Conservation (phyloP, 2,797 vertebrate genomes). For the Lateolabrax maculatus region DNA sequence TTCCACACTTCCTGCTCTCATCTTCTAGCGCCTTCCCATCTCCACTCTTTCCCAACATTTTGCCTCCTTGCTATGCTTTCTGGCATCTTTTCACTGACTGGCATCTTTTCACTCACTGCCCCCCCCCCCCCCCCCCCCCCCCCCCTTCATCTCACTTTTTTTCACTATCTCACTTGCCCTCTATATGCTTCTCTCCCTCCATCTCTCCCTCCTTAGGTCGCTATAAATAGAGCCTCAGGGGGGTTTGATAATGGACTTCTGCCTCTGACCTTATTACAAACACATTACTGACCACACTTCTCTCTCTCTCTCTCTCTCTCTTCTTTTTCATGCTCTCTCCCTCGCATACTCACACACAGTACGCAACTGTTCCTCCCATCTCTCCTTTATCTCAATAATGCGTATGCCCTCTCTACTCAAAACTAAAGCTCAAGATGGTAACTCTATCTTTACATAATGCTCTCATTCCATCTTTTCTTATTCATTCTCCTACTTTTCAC, state of each 20-base stretch:
- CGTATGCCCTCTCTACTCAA: background rate
- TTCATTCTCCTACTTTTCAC: background rate
- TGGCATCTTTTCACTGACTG: slow-evolving; percentile 41
- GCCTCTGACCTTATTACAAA: slow-evolving; percentile 80
- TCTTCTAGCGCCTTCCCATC: slow-evolving; percentile 45
- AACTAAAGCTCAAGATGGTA: slow-evolving; percentile 10
- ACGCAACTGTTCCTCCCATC: slow-evolving; percentile 11
- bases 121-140: slow-evolving; percentile 9
- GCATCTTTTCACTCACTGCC: slow-evolving; percentile 5
- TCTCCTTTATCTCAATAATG: slow-evolving; percentile 19
- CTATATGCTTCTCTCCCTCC: slow-evolving; percentile 26
- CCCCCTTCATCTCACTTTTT: slow-evolving; percentile 31
- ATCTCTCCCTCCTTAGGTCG: slow-evolving; percentile 44
- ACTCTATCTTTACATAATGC: background rate
- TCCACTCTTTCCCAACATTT: slow-evolving; percentile 48
- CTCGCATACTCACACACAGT: slow-evolving; percentile 19
- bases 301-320: slow-evolving; percentile 42
- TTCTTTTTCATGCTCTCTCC: slow-evolving; percentile 7
- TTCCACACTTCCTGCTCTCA: slow-evolving; percentile 52
- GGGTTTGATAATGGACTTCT: slow-evolving; percentile 76
- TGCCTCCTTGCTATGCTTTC: slow-evolving; percentile 36
- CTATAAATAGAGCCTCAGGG: slow-evolving; percentile 76
- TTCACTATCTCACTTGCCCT: slow-evolving; percentile 30
- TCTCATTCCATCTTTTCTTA: background rate
- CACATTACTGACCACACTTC: slow-evolving; percentile 71